Conservation (phyloP, 2,888 invertebrate species). For the Troides aeacus region DNA sequence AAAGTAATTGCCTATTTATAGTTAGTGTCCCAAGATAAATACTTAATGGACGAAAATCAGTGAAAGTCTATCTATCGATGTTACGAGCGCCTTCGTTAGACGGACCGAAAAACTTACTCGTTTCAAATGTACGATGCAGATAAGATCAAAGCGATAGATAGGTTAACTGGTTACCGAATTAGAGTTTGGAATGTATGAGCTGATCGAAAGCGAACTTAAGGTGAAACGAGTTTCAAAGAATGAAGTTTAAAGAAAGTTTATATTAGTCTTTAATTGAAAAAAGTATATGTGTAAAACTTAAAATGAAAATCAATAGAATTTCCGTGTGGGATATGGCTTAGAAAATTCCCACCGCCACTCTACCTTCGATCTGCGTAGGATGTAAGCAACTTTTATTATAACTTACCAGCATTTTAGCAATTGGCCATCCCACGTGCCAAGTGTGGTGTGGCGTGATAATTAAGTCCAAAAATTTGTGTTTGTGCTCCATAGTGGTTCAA, state of each 20-base stretch:
- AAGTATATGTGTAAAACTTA: neutral
- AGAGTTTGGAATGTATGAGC: slow-evolving; percentile 13
- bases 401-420: no score
- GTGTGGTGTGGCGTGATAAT: no score
- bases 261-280: neutral
- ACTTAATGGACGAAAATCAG: slow-evolving; percentile 4
- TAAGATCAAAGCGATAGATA: slow-evolving; percentile 32
- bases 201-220: slow-evolving; percentile 6
- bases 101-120: slow-evolving; percentile 33
- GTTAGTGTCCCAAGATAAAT: neutral
- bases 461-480: no score
- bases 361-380: no score
- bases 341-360: no score
- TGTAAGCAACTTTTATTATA: no score
- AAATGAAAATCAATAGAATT: neutral
- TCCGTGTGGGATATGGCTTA: no score
- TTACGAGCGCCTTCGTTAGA: slow-evolving; percentile 36
- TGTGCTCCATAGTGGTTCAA: no score
- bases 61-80: slow-evolving; percentile 34
- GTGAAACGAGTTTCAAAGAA: neutral
- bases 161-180: slow-evolving; percentile 27
- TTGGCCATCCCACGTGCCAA: no score
- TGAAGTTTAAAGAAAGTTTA: neutral
- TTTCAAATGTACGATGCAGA: slow-evolving; percentile 34
- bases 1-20: neutral